phyloP scores from a whole-genome alignment of 2,797 vertebrate species.

The Melanotaenia parkinsoni region DNA sequence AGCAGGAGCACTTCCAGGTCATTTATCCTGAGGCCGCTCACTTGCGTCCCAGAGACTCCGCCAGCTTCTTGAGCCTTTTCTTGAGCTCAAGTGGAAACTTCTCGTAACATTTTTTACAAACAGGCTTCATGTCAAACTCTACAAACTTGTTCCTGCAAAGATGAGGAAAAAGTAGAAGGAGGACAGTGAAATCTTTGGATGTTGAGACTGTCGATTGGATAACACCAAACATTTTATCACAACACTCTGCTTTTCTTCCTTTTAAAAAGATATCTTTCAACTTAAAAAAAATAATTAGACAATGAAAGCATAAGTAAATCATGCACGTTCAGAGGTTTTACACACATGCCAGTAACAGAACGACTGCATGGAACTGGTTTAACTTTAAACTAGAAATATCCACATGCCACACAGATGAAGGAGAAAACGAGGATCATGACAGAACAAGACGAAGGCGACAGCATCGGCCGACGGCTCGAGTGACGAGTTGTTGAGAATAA shows the following conservation, averaged over 20 bases:
- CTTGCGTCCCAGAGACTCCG: slow-evolving; percentile 93
- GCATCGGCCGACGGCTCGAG: slow-evolving; percentile 47
- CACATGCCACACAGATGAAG: slow-evolving; percentile 5
- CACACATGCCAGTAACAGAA: slow-evolving; percentile 5
- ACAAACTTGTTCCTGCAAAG: slow-evolving; percentile 97
- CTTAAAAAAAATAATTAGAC: neutral
- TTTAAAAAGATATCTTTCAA: neutral
- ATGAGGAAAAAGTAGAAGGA: neutral
- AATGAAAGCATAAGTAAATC: neutral
- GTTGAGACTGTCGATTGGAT: slow-evolving; percentile 6
- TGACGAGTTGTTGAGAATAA: slow-evolving; percentile 47
- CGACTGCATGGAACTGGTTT: slow-evolving; percentile 5
- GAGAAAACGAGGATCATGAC: slow-evolving; percentile 18
- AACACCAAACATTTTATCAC: slow-evolving; percentile 2
- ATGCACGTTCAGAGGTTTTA: neutral
- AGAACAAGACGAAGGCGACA: slow-evolving; percentile 12
- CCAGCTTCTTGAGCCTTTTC: slow-evolving; percentile 98
- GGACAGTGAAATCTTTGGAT: neutral
- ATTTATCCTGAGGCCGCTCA: slow-evolving; percentile 67
- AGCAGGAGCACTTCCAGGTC: neutral
- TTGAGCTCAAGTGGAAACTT: slow-evolving; percentile 99
- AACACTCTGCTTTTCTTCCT: neutral
- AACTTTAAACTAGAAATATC: slow-evolving; percentile 1
- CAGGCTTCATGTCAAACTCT: slow-evolving; percentile 99
- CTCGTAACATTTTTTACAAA: slow-evolving; percentile 99